Conservation (phyloP, 2,888 invertebrate genomes). For the Euplagia quadripunctaria region DNA sequence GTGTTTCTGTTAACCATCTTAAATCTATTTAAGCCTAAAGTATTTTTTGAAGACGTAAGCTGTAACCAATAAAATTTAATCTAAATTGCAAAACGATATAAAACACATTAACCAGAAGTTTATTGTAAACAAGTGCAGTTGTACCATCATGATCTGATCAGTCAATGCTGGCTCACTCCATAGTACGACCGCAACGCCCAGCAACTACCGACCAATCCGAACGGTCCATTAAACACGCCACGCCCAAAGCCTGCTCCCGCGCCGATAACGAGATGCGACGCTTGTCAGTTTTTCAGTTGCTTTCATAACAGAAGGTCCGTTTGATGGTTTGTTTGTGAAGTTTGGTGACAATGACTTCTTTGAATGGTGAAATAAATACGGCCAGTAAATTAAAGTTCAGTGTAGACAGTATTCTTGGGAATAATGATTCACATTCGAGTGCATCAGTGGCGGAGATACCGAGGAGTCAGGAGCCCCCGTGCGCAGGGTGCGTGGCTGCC, state of each 20-base stretch:
- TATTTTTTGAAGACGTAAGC: conserved; percentile 63
- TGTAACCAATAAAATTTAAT: conserved; percentile 77
- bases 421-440: conserved; percentile 62
- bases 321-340: conserved; percentile 50
- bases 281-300: conserved; percentile 78
- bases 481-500: conserved; percentile 89
- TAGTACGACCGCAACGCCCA: conserved; percentile 72
- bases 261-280: conserved; percentile 61
- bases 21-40: conserved; percentile 22
- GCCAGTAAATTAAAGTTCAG: conserved; percentile 89
- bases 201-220: conserved; percentile 66
- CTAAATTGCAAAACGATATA: conserved; percentile 81
- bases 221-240: conserved; percentile 61
- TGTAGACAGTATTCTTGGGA: conserved; percentile 90
- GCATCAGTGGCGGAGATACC: conserved; percentile 57
- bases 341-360: conserved; percentile 75
- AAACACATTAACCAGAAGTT: conserved; percentile 81
- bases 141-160: conserved; percentile 74
- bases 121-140: conserved; percentile 85
- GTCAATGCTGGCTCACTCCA: conserved; percentile 78
- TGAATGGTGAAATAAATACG: conserved; percentile 71
- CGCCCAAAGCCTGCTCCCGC: conserved; percentile 78
- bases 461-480: conserved; percentile 79
- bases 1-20: neutral
- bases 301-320: conserved; percentile 60